Evolutionary conservation across 2,113 vertebrate species (phyloP).

Genomic region (Pseudonaja textilis): DNA sequence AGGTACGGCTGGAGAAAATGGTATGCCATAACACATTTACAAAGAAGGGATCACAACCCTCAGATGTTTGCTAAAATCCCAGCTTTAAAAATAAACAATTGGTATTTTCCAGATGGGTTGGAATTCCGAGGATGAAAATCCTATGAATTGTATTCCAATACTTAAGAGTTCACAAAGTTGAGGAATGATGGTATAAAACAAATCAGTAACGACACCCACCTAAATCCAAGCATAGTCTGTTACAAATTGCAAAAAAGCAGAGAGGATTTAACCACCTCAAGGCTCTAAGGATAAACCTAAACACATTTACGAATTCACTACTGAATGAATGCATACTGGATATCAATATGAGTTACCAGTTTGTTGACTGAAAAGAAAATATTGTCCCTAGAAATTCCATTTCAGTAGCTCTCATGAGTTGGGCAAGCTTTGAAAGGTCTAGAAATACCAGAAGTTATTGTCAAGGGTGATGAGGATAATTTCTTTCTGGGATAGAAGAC

Average conservation of each 20-base stretch:
- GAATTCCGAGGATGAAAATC: background rate
- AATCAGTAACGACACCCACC: background rate
- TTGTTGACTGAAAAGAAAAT: background rate
- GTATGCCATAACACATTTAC: background rate
- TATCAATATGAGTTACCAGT: background rate
- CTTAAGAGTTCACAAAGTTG: background rate
- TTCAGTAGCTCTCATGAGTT: background rate
- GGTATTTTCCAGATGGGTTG: background rate
- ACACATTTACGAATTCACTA: background rate
- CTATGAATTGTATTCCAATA: background rate
- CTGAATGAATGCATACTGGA: background rate
- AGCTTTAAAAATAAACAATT: background rate
- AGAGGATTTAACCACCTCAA: background rate
- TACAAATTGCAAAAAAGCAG: background rate
- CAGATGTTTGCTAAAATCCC: background rate
- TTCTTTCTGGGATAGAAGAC: background rate
- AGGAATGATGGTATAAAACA: background rate
- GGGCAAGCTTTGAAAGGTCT: background rate
- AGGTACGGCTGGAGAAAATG: background rate
- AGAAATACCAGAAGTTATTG: background rate
- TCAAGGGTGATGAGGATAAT: background rate
- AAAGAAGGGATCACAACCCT: background rate
- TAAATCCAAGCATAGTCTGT: background rate
- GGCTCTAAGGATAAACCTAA: background rate
- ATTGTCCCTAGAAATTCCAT: background rate